Percentiles rank a stretch among this genome's conserved stretches.
Evolutionary conservation across 2,797 vertebrate species (phyloP).

Genomic region (Sarcophilus harrisii): DNA sequence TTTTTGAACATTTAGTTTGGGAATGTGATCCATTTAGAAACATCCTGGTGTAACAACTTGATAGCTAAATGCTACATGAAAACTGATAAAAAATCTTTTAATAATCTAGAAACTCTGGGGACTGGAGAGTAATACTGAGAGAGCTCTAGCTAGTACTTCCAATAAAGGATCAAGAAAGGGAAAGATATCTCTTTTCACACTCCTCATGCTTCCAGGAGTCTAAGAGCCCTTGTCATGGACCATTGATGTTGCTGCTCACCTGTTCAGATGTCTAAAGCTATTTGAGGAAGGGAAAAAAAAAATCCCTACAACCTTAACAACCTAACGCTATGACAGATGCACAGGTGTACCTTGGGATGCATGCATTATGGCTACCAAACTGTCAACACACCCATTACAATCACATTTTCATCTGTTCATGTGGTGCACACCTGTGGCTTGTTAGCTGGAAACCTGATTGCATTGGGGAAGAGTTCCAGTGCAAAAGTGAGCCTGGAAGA

Average conservation of each 20-base stretch:
- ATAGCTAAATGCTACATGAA: constrained; percentile 55
- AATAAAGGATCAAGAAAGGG: constrained; percentile 26
- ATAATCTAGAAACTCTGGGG: constrained; percentile 73
- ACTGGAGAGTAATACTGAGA: constrained; percentile 47
- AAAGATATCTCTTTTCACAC: constrained; percentile 9
- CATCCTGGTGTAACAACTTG: constrained; percentile 53
- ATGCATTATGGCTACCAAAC: constrained; percentile 84
- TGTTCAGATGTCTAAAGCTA: constrained; percentile 56
- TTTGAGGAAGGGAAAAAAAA: constrained; percentile 32
- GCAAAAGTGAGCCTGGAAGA: constrained; percentile 69
- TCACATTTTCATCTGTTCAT: constrained; percentile 86
- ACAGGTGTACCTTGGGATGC: constrained; percentile 84
- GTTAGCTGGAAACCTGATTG: constrained; percentile 85
- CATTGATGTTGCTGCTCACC: constrained; percentile 48
- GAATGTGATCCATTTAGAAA: constrained; percentile 19
- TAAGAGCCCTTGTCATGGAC: constrained; percentile 31
- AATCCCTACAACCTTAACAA: constrained; percentile 68
- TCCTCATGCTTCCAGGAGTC: constrained; percentile 41
- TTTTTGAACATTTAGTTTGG: constrained; percentile 70
- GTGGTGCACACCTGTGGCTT: constrained; percentile 87
- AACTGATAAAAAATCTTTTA: constrained; percentile 78
- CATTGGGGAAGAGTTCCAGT: constrained; percentile 77
- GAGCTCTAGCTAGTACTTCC: constrained; percentile 69
- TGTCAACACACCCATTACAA: constrained; percentile 88
- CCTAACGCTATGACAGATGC: constrained; percentile 81